Base-by-base conservation (phyloP, 1,140 invertebrate genomes). In the Aphelenchoides fujianensis region DNA sequence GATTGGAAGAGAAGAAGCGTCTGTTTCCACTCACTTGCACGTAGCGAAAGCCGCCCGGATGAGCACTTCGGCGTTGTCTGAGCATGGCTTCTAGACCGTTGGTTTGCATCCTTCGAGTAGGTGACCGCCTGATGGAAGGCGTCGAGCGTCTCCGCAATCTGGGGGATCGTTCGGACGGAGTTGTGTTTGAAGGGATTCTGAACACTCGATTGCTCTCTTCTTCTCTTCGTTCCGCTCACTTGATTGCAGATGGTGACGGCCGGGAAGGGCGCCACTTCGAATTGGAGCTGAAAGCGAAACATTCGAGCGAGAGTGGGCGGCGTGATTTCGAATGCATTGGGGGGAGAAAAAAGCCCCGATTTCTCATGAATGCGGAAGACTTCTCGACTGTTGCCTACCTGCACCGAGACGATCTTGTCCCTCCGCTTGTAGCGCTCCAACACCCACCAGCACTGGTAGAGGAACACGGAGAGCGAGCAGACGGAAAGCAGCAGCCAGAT, bases 151-250 rank as follows among this genome's bases (percentile, higher is more conserved):
- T 83, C 81, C 27, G 48, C 64, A 66, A 82, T 82, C 71, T 82
- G 80, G 1, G 79, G 80, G 48, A 82, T 82, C n/a, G 55, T 75
- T 48, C 76, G 71, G 32, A 82, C 82, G 41, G 80, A 52, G 66
- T 83, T 75, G 16, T 74, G 64, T 67, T 82, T 82, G 37, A 84
- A 82, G 23, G 82, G 82, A 73, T 82, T 82, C n/a, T n/a, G n/a
- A n/a, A n/a, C n/a, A n/a, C n/a, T n/a, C n/a, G n/a, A n/a, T n/a
- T n/a, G n/a, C n/a, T n/a, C n/a, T n/a, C n/a, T n/a, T n/a, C n/a
- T n/a, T n/a, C n/a, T n/a, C n/a, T n/a, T n/a, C n/a, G n/a, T n/a
- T n/a, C n/a, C n/a, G 9, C 27, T 70, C 7, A 71, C n/a, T 73
- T 41, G 41, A 69, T 80, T 82, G 61, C 81, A 84, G 30, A 82